Evolutionary conservation across 2,888 invertebrate genomes (phyloP).

Genomic region (Formica aserva): DNA sequence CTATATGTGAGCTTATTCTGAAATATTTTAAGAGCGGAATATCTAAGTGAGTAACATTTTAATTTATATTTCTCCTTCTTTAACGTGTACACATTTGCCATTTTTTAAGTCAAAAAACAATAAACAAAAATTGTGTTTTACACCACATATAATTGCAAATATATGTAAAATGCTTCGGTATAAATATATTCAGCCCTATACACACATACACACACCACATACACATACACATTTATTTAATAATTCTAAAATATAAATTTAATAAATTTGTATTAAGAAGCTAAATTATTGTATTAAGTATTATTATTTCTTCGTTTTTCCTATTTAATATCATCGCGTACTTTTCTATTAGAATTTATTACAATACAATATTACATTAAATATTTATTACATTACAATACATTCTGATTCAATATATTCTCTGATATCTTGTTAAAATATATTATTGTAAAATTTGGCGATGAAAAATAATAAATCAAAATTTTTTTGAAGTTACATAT

Average conservation of each 20-base stretch:
- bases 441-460: not conserved
- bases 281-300: not conserved
- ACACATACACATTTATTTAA: not conserved
- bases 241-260: not conserved
- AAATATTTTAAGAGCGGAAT: not conserved
- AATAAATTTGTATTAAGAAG: not conserved
- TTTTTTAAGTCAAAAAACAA: not conserved
- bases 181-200: not conserved
- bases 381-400: too few relatives aligned
- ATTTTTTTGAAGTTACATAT: not conserved
- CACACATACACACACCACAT: too few relatives aligned
- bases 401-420: too few relatives aligned
- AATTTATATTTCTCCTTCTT: not conserved
- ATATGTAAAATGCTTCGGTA: not conserved
- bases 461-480: not conserved
- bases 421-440: not conserved
- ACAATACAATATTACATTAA: not conserved
- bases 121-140: not conserved
- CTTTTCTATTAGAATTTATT: not conserved
- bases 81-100: not conserved
- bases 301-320: not conserved
- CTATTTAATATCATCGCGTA: not conserved
- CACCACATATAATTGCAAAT: not conserved
- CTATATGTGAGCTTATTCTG: not conserved
- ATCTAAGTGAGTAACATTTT: not conserved